Conservation (phyloP, 2,113 vertebrate species). For the Vidua chalybeata region DNA sequence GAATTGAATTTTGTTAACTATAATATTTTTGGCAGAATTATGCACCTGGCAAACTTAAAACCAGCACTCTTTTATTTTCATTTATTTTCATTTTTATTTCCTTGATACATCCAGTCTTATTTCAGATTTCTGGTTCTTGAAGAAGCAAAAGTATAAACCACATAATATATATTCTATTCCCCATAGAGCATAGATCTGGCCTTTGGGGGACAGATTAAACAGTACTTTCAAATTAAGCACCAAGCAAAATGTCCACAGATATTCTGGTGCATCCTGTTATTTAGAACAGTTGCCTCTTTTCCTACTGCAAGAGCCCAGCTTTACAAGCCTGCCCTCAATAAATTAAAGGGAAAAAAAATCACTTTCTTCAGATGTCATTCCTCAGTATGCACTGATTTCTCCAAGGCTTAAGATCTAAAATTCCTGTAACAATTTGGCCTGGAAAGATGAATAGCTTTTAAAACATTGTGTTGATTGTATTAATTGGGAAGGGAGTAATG, state of each 20-base stretch:
- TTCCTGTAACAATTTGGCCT: conserved; percentile 66
- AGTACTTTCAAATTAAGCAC: neutral
- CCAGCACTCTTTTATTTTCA: neutral
- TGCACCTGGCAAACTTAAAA: neutral
- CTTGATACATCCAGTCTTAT: neutral
- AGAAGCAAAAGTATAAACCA: neutral
- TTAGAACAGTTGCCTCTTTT: neutral
- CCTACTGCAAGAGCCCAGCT: neutral
- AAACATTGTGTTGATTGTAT: conserved; percentile 72
- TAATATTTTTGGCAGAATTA: neutral
- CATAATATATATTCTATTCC: neutral
- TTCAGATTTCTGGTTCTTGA: neutral
- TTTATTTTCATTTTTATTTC: neutral
- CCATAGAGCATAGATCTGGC: neutral
- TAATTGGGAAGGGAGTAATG: conserved; percentile 70
- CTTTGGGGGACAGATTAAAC: neutral
- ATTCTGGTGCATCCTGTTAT: neutral
- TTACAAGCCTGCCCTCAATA: conserved; percentile 24
- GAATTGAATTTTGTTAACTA: neutral
- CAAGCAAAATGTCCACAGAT: neutral
- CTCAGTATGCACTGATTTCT: conserved; percentile 68
- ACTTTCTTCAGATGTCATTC: conserved; percentile 68
- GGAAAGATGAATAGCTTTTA: conserved; percentile 74
- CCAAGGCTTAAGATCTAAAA: conserved; percentile 75
- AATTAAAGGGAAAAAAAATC: conserved; percentile 48